A percentile compares a stretch with the other conserved stretches of the same genome.
Evolutionary conservation across 2,888 invertebrate species (phyloP).

Genomic region (Erebia aethiops): DNA sequence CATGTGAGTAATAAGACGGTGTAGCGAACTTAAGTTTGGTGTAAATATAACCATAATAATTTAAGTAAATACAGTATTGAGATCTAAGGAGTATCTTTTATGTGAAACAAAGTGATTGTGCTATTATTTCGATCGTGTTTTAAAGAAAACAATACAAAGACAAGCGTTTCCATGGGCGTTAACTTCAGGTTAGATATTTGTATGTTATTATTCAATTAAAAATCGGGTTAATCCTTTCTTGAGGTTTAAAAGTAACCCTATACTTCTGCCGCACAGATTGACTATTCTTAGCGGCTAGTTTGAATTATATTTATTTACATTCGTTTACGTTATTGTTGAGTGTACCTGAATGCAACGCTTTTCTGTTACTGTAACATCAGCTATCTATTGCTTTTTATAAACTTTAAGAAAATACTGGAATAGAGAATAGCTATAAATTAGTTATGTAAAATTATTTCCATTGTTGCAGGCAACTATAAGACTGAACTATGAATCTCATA

Average conservation of each 20-base stretch:
- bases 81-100: constrained; percentile 30
- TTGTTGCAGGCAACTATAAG: constrained; percentile 62
- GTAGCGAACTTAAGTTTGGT: constrained; percentile 64
- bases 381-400: background rate
- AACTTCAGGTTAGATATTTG: constrained; percentile 73
- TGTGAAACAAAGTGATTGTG: constrained; percentile 31
- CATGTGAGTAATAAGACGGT: constrained; percentile 68
- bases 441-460: constrained; percentile 4
- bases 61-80: constrained; percentile 1
- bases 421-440: background rate
- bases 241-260: constrained; percentile 37
- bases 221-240: constrained; percentile 56
- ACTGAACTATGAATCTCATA: constrained; percentile 76
- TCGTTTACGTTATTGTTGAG: background rate
- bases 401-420: background rate
- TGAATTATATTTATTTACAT: background rate
- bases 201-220: constrained; percentile 75
- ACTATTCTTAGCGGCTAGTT: background rate
- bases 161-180: constrained; percentile 76
- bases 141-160: constrained; percentile 50
- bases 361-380: too few relatives aligned
- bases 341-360: background rate
- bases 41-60: constrained; percentile 40
- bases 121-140: constrained; percentile 48
- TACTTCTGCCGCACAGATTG: constrained; percentile 3